Evolutionary conservation across 2,888 invertebrate species (phyloP), one percentile per base, ranked within the genome.

Genomic region (Eudasyphora cyanicolor): DNA sequence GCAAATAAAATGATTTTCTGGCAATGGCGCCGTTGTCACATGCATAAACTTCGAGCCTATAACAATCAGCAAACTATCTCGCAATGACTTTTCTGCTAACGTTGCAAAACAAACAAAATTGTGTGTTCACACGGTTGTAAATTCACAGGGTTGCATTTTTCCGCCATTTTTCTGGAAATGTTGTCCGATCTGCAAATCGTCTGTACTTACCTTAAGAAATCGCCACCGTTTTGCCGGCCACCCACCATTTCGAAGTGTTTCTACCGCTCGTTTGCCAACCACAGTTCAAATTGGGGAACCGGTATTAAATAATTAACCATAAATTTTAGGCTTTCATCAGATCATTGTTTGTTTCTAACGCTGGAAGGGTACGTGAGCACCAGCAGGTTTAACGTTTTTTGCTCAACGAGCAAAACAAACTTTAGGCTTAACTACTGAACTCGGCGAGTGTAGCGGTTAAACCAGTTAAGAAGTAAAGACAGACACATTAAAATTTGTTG

Each of bases 341-440:
- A 4, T 67, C 24, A 38, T 14, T 67, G 67, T 27, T 29, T 24
- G n/a, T n/a, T n/a, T n/a, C n/a, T n/a, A n/a, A n/a, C n/a, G n/a
- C 1, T 62, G 14, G 60, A 81, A 76, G 76, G 76, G 76, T 76
- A 81, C 81, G 78, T 81, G 78, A 78, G 78, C 12, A 12, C 27
- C 21, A 67, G 57, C 83, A 80, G 77, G 74, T 76, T 75, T 73
- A 7, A 3, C n/a, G 10, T 10, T 24, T 14, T 24, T 64, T 7
- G 32, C 32, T 5, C 17, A 6, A 17, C n/a, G 81, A 84, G 81
- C 57, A 79, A 79, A 71, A 45, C 70, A 62, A 70, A 29, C 42
- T 73, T 70, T 60, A 51, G 76, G 35, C 19, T 62, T 24, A 69
- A 60, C 7, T 27, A 10, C 24, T 35, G 70, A 57, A 19, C 17